These are phyloP conservation scores for Epirrita christyi DNA, from an alignment of 2,888 invertebrate species.

Conservation along the genomic window DNA sequence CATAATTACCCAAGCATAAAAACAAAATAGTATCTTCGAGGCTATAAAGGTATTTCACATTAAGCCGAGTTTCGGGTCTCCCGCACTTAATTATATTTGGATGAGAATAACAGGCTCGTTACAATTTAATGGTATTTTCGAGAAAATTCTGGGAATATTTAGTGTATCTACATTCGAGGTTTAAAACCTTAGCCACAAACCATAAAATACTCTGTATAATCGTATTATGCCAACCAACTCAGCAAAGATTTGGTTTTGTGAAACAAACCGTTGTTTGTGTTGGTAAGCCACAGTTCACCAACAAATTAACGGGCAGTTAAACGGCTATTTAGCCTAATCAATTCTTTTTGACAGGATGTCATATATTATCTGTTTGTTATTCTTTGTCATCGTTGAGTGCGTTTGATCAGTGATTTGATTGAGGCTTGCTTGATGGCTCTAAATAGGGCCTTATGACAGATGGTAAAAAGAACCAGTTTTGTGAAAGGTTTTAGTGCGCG, in stretches of 20 bases:
- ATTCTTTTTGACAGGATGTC: no score
- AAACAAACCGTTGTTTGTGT: no score
- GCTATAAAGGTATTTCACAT: slow-evolving; percentile 32
- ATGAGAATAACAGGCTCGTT: slow-evolving; percentile 26
- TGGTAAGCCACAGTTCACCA: no score
- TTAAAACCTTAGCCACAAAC: slow-evolving; percentile 7
- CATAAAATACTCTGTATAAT: no score
- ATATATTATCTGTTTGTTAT: no score
- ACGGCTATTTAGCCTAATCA: no score
- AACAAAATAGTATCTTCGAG: slow-evolving; percentile 28
- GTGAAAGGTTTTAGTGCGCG: no score
- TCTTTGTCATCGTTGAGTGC: no score
- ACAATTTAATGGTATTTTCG: slow-evolving; percentile 32
- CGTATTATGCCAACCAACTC: no score
- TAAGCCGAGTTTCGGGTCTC: slow-evolving; percentile 29
- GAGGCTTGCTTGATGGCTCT: neutral
- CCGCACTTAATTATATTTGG: slow-evolving; percentile 37
- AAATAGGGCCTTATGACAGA: no score
- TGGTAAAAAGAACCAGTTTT: neutral
- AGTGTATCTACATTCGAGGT: slow-evolving; percentile 7
- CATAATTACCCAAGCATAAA: slow-evolving; percentile 30
- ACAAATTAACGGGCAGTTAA: no score
- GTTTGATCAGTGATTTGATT: neutral
- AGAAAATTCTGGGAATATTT: slow-evolving; percentile 28
- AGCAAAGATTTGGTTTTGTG: no score